phyloP scores from a whole-genome alignment of 1,140 invertebrate genomes.

The Dreissena rostriformis region DNA sequence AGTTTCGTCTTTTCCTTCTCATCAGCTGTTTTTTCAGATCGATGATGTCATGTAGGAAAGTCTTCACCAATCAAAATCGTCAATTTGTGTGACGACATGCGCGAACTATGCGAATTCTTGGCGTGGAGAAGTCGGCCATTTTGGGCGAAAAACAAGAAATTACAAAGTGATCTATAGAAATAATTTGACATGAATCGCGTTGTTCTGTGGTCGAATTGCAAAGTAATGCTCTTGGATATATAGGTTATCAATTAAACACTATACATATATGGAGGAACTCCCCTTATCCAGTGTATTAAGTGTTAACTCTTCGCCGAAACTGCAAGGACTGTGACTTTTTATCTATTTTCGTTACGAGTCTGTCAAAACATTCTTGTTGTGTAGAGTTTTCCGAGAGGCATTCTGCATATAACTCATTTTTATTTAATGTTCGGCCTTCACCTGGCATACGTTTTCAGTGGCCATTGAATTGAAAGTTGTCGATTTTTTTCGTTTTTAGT shows the following conservation, averaged over 20 bases:
- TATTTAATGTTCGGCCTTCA: too few species aligned
- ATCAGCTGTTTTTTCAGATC: conserved; percentile 61
- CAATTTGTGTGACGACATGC: conserved; percentile 70
- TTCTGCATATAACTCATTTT: too few species aligned
- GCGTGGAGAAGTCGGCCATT: conserved; percentile 78
- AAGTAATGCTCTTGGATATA: background rate
- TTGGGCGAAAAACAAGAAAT: conserved; percentile 69
- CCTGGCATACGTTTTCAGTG: too few species aligned
- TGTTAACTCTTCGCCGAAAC: conserved; percentile 19
- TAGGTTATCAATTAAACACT: conserved; percentile 22
- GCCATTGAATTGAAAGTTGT: background rate
- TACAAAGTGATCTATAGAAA: conserved; percentile 59
- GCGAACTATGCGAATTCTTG: conserved; percentile 72
- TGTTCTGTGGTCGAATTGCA: background rate
- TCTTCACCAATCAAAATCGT: conserved; percentile 70
- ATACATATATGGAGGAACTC: conserved; percentile 47
- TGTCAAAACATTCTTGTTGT: conserved; percentile 25
- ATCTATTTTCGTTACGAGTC: conserved; percentile 52
- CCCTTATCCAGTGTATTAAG: conserved; percentile 2
- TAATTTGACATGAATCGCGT: conserved; percentile 39
- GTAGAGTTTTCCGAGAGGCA: too few species aligned
- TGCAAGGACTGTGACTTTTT: conserved; percentile 23
- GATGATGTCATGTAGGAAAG: conserved; percentile 76
- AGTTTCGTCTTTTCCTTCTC: background rate
- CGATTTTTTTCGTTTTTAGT: conserved; percentile 34